Evolutionary conservation across 2,113 vertebrate species (phyloP).

Genomic region (Taurulus bubalis): DNA sequence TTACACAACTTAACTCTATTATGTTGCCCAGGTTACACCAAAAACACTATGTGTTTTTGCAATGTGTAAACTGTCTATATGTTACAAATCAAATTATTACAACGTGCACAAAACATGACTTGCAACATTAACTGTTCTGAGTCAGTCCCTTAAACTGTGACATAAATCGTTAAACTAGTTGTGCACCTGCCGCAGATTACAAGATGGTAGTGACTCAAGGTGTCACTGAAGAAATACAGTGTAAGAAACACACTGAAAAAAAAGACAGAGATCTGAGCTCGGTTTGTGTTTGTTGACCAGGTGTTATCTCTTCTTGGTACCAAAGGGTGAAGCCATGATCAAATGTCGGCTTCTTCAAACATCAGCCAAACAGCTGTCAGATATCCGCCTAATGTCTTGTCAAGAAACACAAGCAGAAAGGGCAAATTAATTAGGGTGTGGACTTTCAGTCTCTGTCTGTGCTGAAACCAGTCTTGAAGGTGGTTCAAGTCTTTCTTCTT

Average conservation of each 20-base stretch:
- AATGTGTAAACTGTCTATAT: background rate
- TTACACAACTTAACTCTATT: background rate
- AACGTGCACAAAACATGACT: background rate
- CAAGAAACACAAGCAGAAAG: conserved; percentile 14
- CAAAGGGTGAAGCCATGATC: background rate
- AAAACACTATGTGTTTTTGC: background rate
- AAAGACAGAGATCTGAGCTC: background rate
- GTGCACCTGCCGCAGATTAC: background rate
- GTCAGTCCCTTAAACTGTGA: background rate
- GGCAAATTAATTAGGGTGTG: conserved; percentile 2
- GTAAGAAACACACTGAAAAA: background rate
- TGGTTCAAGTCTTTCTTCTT: background rate
- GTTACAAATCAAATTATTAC: background rate
- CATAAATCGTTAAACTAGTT: background rate
- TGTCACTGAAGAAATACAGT: background rate
- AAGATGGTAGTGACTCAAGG: background rate
- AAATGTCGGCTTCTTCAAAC: background rate
- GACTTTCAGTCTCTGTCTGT: conserved; percentile 21
- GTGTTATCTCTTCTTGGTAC: conserved; percentile 2
- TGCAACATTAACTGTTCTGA: background rate
- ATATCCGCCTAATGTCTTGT: background rate
- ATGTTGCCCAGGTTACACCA: background rate
- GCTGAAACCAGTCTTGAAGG: background rate
- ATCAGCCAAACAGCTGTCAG: conserved; percentile 9
- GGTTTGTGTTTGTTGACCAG: background rate